Evolutionary conservation across 2,113 vertebrate genomes (phyloP).

Genomic region (Pycnonotus jocosus): DNA sequence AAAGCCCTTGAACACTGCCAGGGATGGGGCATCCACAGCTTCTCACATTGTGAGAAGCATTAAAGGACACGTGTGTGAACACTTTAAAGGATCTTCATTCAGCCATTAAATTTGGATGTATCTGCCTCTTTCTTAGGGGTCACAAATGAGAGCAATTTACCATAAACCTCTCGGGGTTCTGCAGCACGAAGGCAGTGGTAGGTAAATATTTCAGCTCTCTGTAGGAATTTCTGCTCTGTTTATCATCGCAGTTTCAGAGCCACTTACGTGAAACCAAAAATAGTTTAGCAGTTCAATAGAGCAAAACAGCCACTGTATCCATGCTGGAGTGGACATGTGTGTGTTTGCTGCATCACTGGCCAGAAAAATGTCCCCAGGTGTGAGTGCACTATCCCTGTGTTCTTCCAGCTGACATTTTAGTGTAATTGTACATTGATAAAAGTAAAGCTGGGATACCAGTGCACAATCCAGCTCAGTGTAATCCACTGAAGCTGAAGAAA

Average conservation of each 20-base stretch:
- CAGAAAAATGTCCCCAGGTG: neutral
- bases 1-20: neutral
- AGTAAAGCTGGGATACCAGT: neutral
- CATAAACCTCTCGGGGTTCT: neutral
- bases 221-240: constrained; percentile 1
- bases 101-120: neutral
- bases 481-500: neutral
- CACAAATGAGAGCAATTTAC: neutral
- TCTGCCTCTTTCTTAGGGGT: neutral
- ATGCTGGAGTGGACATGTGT: constrained; percentile 14
- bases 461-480: neutral
- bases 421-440: neutral
- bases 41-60: neutral
- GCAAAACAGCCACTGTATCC: neutral
- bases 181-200: neutral
- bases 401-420: constrained; percentile 24
- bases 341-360: constrained; percentile 23
- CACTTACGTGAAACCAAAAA: neutral
- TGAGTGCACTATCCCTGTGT: neutral
- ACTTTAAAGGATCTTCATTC: neutral
- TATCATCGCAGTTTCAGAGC: neutral
- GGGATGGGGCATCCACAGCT: neutral
- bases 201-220: neutral
- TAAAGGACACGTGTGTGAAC: neutral
- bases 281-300: constrained; percentile 42